Base-by-base conservation (phyloP, 2,888 invertebrate genomes). In the Ormyrus rosae region DNA sequence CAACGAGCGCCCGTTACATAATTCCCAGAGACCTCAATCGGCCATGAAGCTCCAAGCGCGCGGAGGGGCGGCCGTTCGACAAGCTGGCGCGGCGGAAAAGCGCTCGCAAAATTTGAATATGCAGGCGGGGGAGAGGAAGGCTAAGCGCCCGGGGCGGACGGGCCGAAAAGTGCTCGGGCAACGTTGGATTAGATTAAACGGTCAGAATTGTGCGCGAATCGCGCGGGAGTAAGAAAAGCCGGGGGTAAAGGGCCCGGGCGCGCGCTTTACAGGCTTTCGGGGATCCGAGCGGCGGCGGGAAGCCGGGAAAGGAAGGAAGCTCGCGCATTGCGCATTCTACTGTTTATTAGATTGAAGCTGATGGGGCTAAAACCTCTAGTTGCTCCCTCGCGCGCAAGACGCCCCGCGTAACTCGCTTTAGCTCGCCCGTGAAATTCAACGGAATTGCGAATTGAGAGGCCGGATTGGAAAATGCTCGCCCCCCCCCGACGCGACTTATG, bases 391-490 rank as follows among this genome's bases (percentile, higher is more conserved):
- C 71, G 9, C 60, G 61, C 63, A n/a, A 2, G 34, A 10, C 51
- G 9, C 34, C 45, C 70, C 55, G 75, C 58, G 58, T 82, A 85
- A 85, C 84, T 85, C 80, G 83, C 83, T 83, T 83, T 81, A 83
- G 81, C 82, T 86, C 84, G 84, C 80, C 82, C 85, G 78, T 83
- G 84, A 85, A 86, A 85, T 85, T 48, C n/a, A 13, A 61, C 53
- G 55, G 13, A 72, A 63, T 63, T 51, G 63, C 7, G 45, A 56
- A 74, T 48, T 9, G 51, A 34, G 48, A 13, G 19, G 13, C 5
- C 6, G 56, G 55, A 64, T n/a, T 56, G 51, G 34, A 48, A 71
- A 48, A 61, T 11, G 56, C 34, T 56, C 11, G 13, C 45, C 48
- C 13, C 45, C 48, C 13, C 0, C 13, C 56, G 7, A 19, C 19